These are phyloP conservation scores for Rhegmatorhina hoffmannsi DNA, from an alignment of 2,113 vertebrate genomes.

Conservation along the genomic window DNA sequence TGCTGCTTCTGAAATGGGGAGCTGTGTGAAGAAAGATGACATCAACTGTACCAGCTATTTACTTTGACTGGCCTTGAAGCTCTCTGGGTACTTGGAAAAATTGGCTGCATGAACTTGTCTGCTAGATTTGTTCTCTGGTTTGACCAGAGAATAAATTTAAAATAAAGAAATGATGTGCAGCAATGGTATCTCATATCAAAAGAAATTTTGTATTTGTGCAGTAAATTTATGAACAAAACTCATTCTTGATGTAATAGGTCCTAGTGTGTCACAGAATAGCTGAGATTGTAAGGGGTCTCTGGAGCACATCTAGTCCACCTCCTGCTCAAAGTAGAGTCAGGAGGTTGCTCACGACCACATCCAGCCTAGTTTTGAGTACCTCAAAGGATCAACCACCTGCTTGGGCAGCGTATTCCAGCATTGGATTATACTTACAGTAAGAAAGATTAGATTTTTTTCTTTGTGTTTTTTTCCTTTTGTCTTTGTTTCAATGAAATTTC, in stretches of 20 bases:
- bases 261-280: background rate
- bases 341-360: background rate
- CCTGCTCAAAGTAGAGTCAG: background rate
- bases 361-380: background rate
- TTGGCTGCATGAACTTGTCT: background rate
- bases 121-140: background rate
- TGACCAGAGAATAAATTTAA: background rate
- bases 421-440: background rate
- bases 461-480: background rate
- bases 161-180: background rate
- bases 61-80: background rate
- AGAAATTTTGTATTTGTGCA: background rate
- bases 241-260: background rate
- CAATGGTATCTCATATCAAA: background rate
- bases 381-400: background rate
- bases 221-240: background rate
- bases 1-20: background rate
- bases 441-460: background rate
- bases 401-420: background rate
- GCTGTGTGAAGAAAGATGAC: background rate
- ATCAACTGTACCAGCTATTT: background rate
- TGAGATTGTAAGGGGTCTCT: background rate
- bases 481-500: background rate
- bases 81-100: background rate
- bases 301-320: background rate